Evolutionary conservation across 2,888 invertebrate genomes (phyloP).

Genomic region (Cheilosia soror): DNA sequence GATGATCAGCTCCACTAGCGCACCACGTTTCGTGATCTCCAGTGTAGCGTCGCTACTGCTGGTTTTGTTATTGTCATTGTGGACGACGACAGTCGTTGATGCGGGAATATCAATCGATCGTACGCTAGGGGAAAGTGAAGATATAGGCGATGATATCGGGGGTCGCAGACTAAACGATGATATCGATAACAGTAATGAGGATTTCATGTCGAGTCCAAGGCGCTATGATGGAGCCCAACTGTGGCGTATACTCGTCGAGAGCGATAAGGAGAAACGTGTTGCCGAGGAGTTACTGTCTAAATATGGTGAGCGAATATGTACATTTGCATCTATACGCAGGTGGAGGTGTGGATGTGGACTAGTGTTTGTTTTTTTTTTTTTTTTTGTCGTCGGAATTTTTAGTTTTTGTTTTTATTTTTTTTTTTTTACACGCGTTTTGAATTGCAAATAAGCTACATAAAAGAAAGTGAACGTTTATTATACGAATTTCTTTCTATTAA

Average conservation of each 20-base stretch:
- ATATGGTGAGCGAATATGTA: conserved; percentile 84
- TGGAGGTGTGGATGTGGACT: background rate
- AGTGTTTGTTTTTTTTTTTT: background rate
- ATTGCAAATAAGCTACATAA: conserved; percentile 64
- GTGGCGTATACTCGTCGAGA: conserved; percentile 87
- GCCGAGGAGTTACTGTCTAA: conserved; percentile 85
- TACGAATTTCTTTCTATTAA: conserved; percentile 48
- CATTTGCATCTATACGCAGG: conserved; percentile 29
- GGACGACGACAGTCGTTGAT: conserved; percentile 65
- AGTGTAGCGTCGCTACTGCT: conserved; percentile 26
- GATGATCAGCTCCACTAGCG: conserved; percentile 79
- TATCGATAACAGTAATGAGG: conserved; percentile 77
- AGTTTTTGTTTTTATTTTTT: conserved; percentile 1
- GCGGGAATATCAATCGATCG: conserved; percentile 72
- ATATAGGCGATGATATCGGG: conserved; percentile 77
- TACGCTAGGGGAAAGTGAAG: conserved; percentile 64
- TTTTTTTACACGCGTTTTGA: conserved; percentile 30
- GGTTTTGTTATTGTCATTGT: conserved; percentile 49
- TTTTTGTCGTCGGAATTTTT: conserved; percentile 21
- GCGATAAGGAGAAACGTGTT: conserved; percentile 85
- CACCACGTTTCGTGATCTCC: conserved; percentile 47
- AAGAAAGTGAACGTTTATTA: conserved; percentile 69
- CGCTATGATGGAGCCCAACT: conserved; percentile 91
- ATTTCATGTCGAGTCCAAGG: conserved; percentile 82
- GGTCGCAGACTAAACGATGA: conserved; percentile 75